Base-by-base conservation (phyloP, 1,140 invertebrate genomes). In the Luehdorfia chinensis region DNA sequence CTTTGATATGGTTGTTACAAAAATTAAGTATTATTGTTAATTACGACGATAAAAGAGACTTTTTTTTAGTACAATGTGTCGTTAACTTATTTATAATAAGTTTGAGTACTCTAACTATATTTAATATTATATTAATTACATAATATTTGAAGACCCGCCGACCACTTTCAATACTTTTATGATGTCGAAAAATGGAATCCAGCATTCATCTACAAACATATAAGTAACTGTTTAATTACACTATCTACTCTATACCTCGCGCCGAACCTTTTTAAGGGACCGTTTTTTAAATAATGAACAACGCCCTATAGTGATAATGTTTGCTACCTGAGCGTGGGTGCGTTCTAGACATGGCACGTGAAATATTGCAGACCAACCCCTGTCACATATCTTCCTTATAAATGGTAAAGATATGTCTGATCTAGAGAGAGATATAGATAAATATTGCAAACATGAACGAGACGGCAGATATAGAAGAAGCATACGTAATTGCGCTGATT, bases 281-380 rank as follows among this genome's bases (percentile, higher is more conserved):
- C 33, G 43, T 65, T 70, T 66, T 76, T 75, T 65, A 64, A 66
- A 68, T 68, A 68, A 71, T 70, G 72, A 79, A 77, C 78, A 74
- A 70, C 69, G 69, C 71, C n/a, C 73, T 66, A 69, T 75, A 75
- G 78, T 75, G 80, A 80, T 83, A 83, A 81, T 75, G 66, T 72
- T 79, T 66, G 77, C 81, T 85, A 85, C 81, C 81, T 85, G 81
- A 78, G 75, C 77, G 56, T 75, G 72, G 76, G 72, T 79, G 75
- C 70, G 60, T 75, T 75, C 66, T 65, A 70, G 65, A 69, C 71
- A 66, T 50, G 57, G 65, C 69, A 47, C 52, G 74, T 85, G 79
- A 85, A 81, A 71, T 84, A 85, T 85, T 78, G 70, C 79, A 47
- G 65, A 48, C 68, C 77, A 81, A 74, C 75, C 78, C 75, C 70